phyloP scores from a whole-genome alignment of 1,140 invertebrate genomes.

The Reticulitermes speratus region DNA sequence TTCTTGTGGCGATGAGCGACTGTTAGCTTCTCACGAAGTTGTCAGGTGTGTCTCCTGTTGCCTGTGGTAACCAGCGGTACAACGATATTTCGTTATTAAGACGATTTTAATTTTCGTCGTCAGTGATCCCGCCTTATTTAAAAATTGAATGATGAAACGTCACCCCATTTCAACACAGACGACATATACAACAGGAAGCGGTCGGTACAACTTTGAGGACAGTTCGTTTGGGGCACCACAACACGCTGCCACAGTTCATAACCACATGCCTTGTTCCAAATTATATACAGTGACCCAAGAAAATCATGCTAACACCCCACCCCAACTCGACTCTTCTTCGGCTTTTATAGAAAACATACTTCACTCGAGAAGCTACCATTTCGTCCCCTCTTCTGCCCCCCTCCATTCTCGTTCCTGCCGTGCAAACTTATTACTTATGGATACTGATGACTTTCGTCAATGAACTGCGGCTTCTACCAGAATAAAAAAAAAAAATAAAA shows the following conservation, averaged over 20 bases:
- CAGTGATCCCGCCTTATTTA: no score
- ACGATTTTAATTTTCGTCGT: no score
- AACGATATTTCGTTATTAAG: no score
- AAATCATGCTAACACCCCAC: not conserved
- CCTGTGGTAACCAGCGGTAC: no score
- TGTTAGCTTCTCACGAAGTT: no score
- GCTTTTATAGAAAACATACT: constrained; percentile 22
- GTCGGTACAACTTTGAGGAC: not conserved
- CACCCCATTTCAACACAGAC: not conserved
- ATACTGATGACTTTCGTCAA: constrained; percentile 34
- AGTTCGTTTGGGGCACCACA: not conserved
- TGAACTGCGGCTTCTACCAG: constrained; percentile 27
- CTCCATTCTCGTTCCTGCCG: not conserved
- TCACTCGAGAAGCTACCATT: not conserved
- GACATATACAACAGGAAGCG: not conserved
- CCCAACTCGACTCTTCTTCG: not conserved
- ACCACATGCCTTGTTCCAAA: not conserved
- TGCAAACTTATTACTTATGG: constrained; percentile 33
- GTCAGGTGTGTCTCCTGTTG: no score
- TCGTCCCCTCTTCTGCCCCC: not conserved
- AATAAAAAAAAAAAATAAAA: constrained; percentile 1
- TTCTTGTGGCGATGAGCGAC: no score
- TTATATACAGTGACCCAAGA: constrained; percentile 12
- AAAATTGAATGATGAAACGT: no score
- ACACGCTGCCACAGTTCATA: no score